Evolutionary conservation across 2,797 vertebrate species (phyloP).

Genomic region (Melanotaenia pygmaea): DNA sequence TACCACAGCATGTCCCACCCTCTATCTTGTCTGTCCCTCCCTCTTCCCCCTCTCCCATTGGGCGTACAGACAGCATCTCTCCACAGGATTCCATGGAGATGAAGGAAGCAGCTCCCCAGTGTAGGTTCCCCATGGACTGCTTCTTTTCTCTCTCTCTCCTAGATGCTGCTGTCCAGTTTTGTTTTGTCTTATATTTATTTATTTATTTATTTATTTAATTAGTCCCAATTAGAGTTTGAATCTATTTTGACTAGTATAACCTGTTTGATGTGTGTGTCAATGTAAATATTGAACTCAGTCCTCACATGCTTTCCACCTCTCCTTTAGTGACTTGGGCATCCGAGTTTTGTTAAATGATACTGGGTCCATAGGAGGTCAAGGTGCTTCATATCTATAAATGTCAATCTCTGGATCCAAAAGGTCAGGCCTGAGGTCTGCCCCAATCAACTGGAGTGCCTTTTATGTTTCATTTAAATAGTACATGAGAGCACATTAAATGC

Average conservation of each 20-base stretch:
- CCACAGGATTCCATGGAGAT: constrained; percentile 71
- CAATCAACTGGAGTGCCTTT: constrained; percentile 61
- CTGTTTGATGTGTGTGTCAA: constrained; percentile 10
- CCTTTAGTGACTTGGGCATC: constrained; percentile 28
- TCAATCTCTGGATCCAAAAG: constrained; percentile 46
- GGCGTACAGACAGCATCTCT: constrained; percentile 49
- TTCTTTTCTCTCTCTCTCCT: constrained; percentile 35
- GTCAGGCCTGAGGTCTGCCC: constrained; percentile 52
- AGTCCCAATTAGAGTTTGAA: constrained; percentile 33
- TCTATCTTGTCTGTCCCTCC: constrained; percentile 50
- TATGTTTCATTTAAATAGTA: constrained; percentile 39
- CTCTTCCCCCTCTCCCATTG: constrained; percentile 73
- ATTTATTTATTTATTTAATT: constrained; percentile 54
- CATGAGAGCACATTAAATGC: constrained; percentile 29
- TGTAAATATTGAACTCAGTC: constrained; percentile 14
- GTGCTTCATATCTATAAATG: constrained; percentile 64
- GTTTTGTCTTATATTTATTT: constrained; percentile 46
- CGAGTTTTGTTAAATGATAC: constrained; percentile 49
- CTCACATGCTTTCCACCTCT: constrained; percentile 35
- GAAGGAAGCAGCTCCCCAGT: constrained; percentile 79
- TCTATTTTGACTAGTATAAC: constrained; percentile 3
- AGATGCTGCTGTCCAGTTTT: constrained; percentile 41
- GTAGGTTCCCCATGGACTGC: constrained; percentile 82
- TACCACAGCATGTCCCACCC: constrained; percentile 81
- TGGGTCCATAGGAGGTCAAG: constrained; percentile 45